phyloP scores from a whole-genome alignment of 2,797 vertebrate genomes.

The Anableps anableps region DNA sequence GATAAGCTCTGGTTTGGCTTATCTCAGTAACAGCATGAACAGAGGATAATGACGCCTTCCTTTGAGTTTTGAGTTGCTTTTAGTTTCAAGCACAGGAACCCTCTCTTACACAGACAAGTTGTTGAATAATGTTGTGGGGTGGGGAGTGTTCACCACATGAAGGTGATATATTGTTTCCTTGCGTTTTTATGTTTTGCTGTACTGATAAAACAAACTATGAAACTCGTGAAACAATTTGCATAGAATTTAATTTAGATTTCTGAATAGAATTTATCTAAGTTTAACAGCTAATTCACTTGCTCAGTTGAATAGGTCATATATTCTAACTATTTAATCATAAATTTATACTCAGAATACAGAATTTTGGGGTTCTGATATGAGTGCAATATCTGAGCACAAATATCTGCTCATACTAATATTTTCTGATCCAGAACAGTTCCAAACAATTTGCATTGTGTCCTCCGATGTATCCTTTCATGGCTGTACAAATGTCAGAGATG shows the following conservation, averaged over 20 bases:
- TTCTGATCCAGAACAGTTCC: no score
- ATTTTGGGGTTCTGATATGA: no score
- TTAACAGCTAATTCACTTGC: neutral
- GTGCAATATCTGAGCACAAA: no score
- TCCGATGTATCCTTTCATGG: neutral
- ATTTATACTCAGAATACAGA: neutral
- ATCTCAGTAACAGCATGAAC: constrained; percentile 62
- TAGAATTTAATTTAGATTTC: neutral
- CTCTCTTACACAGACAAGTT: neutral
- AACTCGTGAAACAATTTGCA: neutral
- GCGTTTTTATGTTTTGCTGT: neutral
- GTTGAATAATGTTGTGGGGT: neutral
- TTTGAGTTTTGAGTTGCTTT: constrained; percentile 33
- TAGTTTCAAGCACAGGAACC: neutral
- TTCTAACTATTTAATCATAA: neutral
- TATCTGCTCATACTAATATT: no score
- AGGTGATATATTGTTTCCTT: constrained; percentile 1
- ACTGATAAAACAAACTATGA: neutral
- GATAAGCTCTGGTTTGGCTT: constrained; percentile 66
- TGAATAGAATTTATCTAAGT: neutral
- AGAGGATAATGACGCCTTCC: constrained; percentile 56
- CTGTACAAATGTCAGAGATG: neutral
- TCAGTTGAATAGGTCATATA: neutral
- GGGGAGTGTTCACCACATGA: neutral
- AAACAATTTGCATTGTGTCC: neutral